Base-by-base conservation (phyloP, 2,113 vertebrate genomes). In the Channa argus region DNA sequence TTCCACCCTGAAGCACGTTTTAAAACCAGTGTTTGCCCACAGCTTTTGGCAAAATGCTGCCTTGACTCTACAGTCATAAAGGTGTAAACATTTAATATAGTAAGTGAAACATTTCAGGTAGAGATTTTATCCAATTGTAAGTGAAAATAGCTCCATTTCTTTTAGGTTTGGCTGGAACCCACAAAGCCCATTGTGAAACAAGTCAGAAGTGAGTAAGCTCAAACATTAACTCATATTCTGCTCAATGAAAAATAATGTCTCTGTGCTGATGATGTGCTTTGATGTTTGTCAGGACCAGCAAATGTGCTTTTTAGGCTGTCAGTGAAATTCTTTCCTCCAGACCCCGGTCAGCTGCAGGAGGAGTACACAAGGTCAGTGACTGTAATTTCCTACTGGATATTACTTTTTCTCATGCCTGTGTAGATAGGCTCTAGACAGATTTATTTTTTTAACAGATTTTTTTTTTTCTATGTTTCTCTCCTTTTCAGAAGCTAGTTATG, bases 281-380 rank as follows among this genome's bases (percentile, higher is more conserved):
- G 33, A 0, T 77, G 3, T 56, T 34, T 76, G 86, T 4, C n/a
- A 99, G 98, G 95, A 87, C 98, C 97, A 56, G 95, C 94, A 88
- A 97, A 95, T 63, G 89, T 95, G 0, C 52, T 96, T 46, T 95
- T 99, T 82, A 96, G 96, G 60, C 94, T 99, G 59, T 96, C 97
- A 0, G 98, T 99, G 0, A 99, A 99, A 82, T 99, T 99, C 80
- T 99, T 99, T 77, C 98, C 98, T 6, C 97, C 98, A 2, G 98
- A 99, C 66, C 98, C 98, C 0, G 97, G 97, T 67, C 98, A 99
- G 83, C 82, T 99, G 77, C 98, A 99, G 79, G 98, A 99, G 71
- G 98, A 99, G 63, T 97, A 95, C n/a, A 99, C 97, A 0, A 96
- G 97, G 98, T 98, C 82, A 73, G 79, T 77, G 62, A 66, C 76